Base-by-base conservation (phyloP, 2,113 vertebrate species). In the Symphodus melops region DNA sequence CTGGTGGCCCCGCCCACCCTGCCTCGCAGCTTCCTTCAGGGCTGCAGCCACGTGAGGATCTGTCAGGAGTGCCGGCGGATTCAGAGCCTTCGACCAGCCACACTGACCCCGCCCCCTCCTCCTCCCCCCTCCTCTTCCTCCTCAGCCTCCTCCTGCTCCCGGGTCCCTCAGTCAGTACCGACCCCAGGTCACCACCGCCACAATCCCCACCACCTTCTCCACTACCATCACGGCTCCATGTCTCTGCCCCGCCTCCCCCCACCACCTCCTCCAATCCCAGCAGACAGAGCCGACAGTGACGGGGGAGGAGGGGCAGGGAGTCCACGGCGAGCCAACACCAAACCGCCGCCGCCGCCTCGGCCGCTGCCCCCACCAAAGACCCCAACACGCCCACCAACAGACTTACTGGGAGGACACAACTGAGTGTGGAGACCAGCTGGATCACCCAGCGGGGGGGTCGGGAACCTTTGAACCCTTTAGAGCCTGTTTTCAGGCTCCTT, bases 21-120 rank as follows among this genome's bases (percentile, higher is more conserved):
- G 0, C 72, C 85, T 1, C 88, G 62, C 62, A 67, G 86, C 66
- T 91, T 87, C 59, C 75, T 90, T 21, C 89, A 89, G 59, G 77
- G 81, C 79, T 94, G 93, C 82, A 90, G 92, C 61, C 92, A 93
- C 37, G 90, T 94, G 19, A 90, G 93, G 1, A 93, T 94, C 80
- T 94, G 93, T 76, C 96, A 96, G 83, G 96, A 96, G 93, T 96
- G 96, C 83, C 88, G 96, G 63, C 92, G 96, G 52, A 96, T 96
- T 85, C 96, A 96, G 92, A 95, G 94, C 57, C 90, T 96, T 62
- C 91, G 96, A 74, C 93, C 94, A 5, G 86, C 44, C 3, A 9
- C 78, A 0, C 77, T 83, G 16, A 88, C 84, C 0, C 88, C 88
- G 0, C 86, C 88, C 58, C 25, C 84, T 0, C 77, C 85, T 1